Evolutionary conservation across 2,888 invertebrate genomes (phyloP).

Genomic region (Drosophila cyrtoloma): DNA sequence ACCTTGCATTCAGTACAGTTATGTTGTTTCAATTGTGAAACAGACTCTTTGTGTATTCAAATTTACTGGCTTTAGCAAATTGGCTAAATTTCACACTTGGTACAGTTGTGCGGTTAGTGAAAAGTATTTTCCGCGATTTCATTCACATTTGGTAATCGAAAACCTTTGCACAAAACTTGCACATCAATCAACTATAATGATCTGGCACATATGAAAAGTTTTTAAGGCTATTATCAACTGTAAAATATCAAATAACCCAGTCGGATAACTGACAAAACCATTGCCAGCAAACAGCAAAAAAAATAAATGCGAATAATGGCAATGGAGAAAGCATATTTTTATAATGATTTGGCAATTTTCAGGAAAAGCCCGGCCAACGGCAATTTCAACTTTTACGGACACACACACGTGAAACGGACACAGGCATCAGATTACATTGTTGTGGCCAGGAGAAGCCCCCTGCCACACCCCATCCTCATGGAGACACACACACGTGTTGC

Average conservation of each 20-base stretch:
- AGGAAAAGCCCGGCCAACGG: conserved; percentile 41
- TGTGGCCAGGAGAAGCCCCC: conserved; percentile 62
- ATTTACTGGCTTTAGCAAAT: neutral
- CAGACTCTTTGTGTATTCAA: neutral
- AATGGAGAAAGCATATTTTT: conserved; percentile 58
- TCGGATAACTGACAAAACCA: conserved; percentile 77
- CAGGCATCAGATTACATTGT: conserved; percentile 83
- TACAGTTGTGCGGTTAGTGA: conserved; percentile 52
- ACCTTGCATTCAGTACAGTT: conserved; percentile 35
- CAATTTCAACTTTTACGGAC: conserved; percentile 25
- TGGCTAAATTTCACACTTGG: conserved; percentile 10
- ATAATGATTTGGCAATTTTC: conserved; percentile 74
- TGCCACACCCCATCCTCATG: neutral
- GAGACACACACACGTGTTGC: conserved; percentile 69
- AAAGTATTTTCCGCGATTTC: conserved; percentile 4
- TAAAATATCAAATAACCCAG: conserved; percentile 82
- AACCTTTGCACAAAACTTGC: conserved; percentile 29
- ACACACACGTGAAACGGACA: conserved; percentile 69
- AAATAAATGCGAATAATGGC: conserved; percentile 21
- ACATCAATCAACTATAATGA: conserved; percentile 79
- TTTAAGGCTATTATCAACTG: conserved; percentile 77
- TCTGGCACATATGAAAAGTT: conserved; percentile 70
- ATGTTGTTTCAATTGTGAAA: neutral
- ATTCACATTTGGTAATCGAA: conserved; percentile 40
- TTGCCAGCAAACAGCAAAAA: conserved; percentile 58